phyloP scores from a whole-genome alignment of 1,140 invertebrate genomes.

The Drosophila pectinifera region DNA sequence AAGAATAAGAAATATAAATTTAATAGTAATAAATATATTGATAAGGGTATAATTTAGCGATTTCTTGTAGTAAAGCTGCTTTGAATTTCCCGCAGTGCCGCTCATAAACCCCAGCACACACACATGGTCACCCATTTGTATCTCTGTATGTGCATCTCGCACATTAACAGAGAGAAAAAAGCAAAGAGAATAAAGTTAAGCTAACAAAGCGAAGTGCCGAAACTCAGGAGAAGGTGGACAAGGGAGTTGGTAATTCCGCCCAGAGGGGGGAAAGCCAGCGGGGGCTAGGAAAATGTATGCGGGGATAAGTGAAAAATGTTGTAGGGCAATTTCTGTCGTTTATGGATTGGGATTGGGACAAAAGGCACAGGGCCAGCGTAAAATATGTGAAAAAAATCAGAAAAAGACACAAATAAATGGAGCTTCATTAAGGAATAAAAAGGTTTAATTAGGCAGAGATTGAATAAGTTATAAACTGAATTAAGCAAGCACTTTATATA shows the following conservation, averaged over 20 bases:
- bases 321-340: conserved; percentile 29
- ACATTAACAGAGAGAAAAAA: conserved; percentile 23
- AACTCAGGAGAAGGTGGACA: conserved; percentile 24
- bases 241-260: not conserved
- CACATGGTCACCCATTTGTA: conserved; percentile 40
- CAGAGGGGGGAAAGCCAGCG: not conserved
- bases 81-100: conserved; percentile 1
- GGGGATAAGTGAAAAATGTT: conserved; percentile 48
- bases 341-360: conserved; percentile 7
- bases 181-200: conserved; percentile 42
- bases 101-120: conserved; percentile 34
- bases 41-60: too few species aligned
- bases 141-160: conserved; percentile 44
- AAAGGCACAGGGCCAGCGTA: not conserved
- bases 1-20: too few species aligned
- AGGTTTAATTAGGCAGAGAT: not conserved
- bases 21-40: too few species aligned
- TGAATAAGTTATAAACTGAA: not conserved
- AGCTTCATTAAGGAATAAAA: not conserved
- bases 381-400: not conserved
- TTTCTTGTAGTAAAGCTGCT: not conserved
- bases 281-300: conserved; percentile 18
- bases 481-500: too few species aligned
- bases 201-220: conserved; percentile 39
- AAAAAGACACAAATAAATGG: not conserved